These are phyloP conservation scores for Pollicipes pollicipes DNA, from an alignment of 1,140 invertebrate species.

Conservation along the genomic window DNA sequence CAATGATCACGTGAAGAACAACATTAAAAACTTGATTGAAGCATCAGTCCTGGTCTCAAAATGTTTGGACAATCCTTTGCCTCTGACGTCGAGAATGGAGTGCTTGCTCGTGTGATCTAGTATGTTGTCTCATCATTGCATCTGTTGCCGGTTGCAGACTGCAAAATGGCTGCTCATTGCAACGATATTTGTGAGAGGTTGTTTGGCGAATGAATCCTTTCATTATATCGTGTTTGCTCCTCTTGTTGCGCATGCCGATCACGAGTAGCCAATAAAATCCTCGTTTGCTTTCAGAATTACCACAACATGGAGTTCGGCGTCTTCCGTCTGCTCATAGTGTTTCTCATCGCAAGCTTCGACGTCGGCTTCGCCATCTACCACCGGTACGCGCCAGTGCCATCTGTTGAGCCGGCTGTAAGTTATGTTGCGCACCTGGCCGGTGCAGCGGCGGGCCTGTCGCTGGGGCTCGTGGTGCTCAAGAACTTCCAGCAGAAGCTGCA, in stretches of 20 bases:
- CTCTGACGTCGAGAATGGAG: no score
- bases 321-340: constrained; percentile 67
- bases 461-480: constrained; percentile 81
- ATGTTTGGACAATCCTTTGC: no score
- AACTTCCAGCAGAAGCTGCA: constrained; percentile 90
- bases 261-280: constrained; percentile 6
- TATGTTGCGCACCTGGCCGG: constrained; percentile 90
- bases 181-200: neutral
- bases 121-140: no score
- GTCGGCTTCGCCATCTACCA: constrained; percentile 88
- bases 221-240: no score
- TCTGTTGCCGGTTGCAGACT: no score
- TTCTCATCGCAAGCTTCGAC: constrained; percentile 58
- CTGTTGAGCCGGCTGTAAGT: constrained; percentile 52
- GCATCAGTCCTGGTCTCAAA: no score
- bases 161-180: no score
- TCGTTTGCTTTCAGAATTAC: constrained; percentile 47
- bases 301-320: constrained; percentile 92
- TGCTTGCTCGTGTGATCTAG: no score
- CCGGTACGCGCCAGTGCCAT: constrained; percentile 48
- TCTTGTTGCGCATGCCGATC: no score
- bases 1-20: no score
- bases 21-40: no score
- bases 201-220: no score
- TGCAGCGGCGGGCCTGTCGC: constrained; percentile 67